Evolutionary conservation across 2,797 vertebrate genomes (phyloP).

Genomic region (Micropoecilia bifurca): DNA sequence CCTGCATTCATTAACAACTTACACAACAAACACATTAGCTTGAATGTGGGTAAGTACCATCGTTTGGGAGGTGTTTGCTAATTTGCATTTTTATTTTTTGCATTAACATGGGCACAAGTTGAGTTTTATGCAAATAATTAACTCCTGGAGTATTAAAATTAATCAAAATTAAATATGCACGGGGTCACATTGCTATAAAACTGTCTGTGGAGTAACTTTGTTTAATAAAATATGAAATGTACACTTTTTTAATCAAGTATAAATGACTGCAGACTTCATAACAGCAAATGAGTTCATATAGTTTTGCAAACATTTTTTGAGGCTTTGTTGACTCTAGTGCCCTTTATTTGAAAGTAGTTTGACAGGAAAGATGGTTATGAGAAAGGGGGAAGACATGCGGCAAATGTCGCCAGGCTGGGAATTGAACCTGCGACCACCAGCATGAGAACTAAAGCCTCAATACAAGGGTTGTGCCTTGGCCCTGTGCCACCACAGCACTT

Average conservation of each 20-base stretch:
- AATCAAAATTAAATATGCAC: not conserved
- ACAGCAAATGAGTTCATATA: not conserved
- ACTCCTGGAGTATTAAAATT: not conserved
- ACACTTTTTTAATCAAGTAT: not conserved
- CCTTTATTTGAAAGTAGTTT: too few species aligned
- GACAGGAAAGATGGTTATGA: too few species aligned
- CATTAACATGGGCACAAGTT: not conserved
- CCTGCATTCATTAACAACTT: constrained; percentile 27
- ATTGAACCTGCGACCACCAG: too few species aligned
- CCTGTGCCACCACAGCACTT: not conserved
- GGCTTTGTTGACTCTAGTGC: too few species aligned
- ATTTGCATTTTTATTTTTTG: not conserved
- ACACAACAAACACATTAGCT: constrained; percentile 19
- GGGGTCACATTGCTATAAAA: not conserved
- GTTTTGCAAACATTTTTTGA: not conserved
- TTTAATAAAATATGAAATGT: not conserved
- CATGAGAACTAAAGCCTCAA: too few species aligned
- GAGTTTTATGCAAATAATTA: not conserved
- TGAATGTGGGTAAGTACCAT: constrained; percentile 16
- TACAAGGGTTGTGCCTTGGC: too few species aligned
- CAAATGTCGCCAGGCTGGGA: too few species aligned
- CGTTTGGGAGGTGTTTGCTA: not conserved
- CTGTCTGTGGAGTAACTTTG: not conserved
- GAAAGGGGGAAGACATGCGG: too few species aligned
- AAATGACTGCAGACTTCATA: not conserved